Base-by-base conservation (phyloP, 2,797 vertebrate genomes). In the Artibeus lituratus region DNA sequence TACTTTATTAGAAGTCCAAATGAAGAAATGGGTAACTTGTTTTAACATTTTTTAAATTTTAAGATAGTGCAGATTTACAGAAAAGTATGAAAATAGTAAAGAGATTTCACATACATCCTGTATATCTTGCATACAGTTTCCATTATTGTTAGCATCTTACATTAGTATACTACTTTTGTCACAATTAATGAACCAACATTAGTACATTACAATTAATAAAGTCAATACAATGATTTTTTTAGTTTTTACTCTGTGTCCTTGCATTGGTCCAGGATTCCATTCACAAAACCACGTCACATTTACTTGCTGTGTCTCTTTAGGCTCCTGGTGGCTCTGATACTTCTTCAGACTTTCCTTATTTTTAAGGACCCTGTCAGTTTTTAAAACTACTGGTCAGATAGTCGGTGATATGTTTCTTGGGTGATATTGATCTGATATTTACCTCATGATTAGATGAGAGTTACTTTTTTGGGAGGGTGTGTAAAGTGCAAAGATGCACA, bases 71-170 rank as follows among this genome's bases (percentile, higher is more conserved):
- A 57, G 57, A 85, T 57, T 81, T 80, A 53, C 10, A 67, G 15
- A 65, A 37, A 78, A 86, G 6, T 18, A 14, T 57, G 70, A 69
- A 80, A 21, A 24, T 39, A 19, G 5, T 29, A 26, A 3, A 51
- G 10, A 22, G 44, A 69, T 10, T 62, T 57, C 21, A 26, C 1
- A 80, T 37, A 35, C 74, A 62, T 4, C 0, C 8, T 22, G 22
- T 26, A 7, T 3, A 26, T 1, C 5, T 10, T 1, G 5, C 16
- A n/a, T 12, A 39, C 2, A 57, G 1, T 35, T 57, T 72, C 18
- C 26, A 15, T 12, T 65, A 65, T n/a, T 16, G 32, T 16, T 65
- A 65, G 5, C 62, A 65, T 65, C 62, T n/a, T 65, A 65, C 29
- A 65, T n/a, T n/a, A n/a, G 29, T 65, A 65, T n/a, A 65, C 32